Conservation (phyloP, 23 tunicate species). For the Phallusia fumigata region DNA sequence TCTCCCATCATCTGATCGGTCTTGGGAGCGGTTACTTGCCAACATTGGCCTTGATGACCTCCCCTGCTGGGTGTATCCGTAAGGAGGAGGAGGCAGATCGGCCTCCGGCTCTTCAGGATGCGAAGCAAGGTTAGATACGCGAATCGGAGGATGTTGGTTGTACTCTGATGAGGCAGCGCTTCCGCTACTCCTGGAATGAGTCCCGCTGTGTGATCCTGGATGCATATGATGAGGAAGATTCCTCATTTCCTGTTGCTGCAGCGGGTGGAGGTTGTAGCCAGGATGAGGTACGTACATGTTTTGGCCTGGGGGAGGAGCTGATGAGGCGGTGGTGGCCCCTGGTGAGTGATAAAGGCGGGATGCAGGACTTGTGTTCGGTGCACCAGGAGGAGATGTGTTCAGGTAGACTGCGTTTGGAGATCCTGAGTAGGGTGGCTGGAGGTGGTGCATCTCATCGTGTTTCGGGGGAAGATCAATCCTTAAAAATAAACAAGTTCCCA, state of each 20-base stretch:
- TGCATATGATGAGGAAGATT: constrained; percentile 28
- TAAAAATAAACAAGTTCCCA: neutral
- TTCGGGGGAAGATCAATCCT: constrained; percentile 18
- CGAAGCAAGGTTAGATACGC: constrained; percentile 32
- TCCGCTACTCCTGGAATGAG: constrained; percentile 62
- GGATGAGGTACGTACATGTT: constrained; percentile 23
- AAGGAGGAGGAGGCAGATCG: constrained; percentile 24
- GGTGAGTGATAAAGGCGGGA: constrained; percentile 51
- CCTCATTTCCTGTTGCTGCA: constrained; percentile 27
- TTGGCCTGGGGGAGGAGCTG: constrained; percentile 18
- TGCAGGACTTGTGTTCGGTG: constrained; percentile 43
- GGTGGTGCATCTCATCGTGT: constrained; percentile 32
- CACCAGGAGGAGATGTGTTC: constrained; percentile 27
- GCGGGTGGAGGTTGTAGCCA: constrained; percentile 16
- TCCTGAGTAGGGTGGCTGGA: constrained; percentile 25
- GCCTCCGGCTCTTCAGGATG: constrained; percentile 49
- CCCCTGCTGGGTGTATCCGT: constrained; percentile 8
- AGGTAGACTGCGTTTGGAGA: constrained; percentile 47
- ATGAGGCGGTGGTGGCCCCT: constrained; percentile 33
- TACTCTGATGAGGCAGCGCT: constrained; percentile 66
- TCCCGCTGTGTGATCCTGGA: constrained; percentile 45
- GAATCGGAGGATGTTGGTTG: constrained; percentile 40
- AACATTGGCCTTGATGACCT: constrained; percentile 13
- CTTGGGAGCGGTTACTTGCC: neutral
- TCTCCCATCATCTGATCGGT: neutral